Base-by-base conservation (phyloP, 2,113 vertebrate species). In the Misgurnus anguillicaudatus region DNA sequence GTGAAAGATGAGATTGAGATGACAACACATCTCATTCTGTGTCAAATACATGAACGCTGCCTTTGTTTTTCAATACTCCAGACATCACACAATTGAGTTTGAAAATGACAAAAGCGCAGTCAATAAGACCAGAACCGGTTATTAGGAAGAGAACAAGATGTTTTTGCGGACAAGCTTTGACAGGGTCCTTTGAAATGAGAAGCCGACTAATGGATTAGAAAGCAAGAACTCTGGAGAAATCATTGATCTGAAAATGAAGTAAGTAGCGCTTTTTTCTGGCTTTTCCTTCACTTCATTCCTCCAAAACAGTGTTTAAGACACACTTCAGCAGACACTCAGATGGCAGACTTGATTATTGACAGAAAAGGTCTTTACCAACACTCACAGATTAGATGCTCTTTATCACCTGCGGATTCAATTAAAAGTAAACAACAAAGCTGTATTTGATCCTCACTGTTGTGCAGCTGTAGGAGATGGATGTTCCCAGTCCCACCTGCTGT, bases 101-200 rank as follows among this genome's bases (percentile, higher is more conserved):
- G 60, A 24, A 75, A 66, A 77, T 78, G 81, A 82, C 64, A 85
- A 47, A 42, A 55, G 61, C 74, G 63, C 19, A 51, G 48, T 80
- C 71, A 67, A 71, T 82, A 79, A 76, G 19, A 75, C 57, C 31
- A 55, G 41, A 58, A 17, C 31, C 9, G 24, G 69, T 19, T 67
- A 61, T 53, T 65, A 66, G 38, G 57, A 45, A 42, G 38, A 61
- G 53, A 74, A 24, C n/a, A 61, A 62, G 66, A 65, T 17, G 14
- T 41, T 80, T 82, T 82, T 80, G 82, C 81, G 82, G 82, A 81
- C 82, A 85, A 79, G 80, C 55, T 74, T 80, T 80, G 70, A 78
- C 64, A 74, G 31, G 61, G 80, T 80, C 77, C 77, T 78, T 80
- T 71, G 41, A 82, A 82, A 79, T 57, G 16, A 72, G 77, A 82